Base-by-base conservation (phyloP, 1,140 invertebrate genomes). In the Lordiphosa mommai region DNA sequence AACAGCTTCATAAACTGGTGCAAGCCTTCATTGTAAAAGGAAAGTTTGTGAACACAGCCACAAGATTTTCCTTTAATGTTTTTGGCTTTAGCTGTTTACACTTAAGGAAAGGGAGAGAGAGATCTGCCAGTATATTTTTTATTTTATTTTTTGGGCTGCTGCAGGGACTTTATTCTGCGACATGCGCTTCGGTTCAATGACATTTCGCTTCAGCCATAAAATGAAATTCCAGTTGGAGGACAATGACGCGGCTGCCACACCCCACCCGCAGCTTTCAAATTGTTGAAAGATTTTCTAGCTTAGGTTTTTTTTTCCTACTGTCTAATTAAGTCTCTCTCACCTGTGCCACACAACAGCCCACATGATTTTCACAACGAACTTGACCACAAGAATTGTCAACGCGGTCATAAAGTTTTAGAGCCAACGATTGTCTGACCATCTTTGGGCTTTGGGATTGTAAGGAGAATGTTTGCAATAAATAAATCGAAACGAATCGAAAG, bases 391-490 rank as follows among this genome's bases (percentile, higher is more conserved):
- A 17, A 44, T 36, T 30, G 36, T 41, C 36, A 32, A 14, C 34
- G 59, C 50, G 56, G 53, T 46, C 71, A 72, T 80, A 80, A 80
- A 80, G 66, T 76, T 80, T 79, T 65, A 77, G 44, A 51, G 61
- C 40, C 72, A 52, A 51, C 43, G 55, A 49, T 29, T 32, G 46
- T 65, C 58, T 82, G 65, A 51, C 74, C 74, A 82, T 80, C 56
- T 80, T 56, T 82, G 74, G 74, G 20, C 20, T 23, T 23, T 23
- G 20, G 20, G 20, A 23, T 23, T 34, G 44, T 58, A 43, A 65
- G 51, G 61, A 61, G 65, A 59, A 61, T 60, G 65, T 44, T 47
- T 41, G 63, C 70, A 52, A 73, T 74, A 82, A 82, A 82, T 82
- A 84, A 84, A 80, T 82, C 76, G 65, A 79, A 60, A 40, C 40